phyloP scores from a whole-genome alignment of 2,888 invertebrate species.

The Mythimna ferrago region DNA sequence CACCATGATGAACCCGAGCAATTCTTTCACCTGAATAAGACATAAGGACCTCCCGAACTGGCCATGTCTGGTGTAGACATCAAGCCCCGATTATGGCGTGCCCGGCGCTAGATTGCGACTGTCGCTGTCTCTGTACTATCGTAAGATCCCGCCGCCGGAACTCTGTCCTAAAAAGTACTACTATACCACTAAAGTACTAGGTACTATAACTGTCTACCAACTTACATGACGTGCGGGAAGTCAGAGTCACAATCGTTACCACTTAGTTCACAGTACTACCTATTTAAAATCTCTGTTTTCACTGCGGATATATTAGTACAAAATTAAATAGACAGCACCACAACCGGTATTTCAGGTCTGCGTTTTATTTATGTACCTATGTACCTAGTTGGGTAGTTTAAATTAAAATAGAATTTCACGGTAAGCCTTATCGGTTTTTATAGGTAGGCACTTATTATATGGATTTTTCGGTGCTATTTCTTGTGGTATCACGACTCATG shows the following conservation, averaged over 20 bases:
- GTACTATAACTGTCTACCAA: no score
- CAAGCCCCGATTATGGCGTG: no score
- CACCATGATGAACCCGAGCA: no score
- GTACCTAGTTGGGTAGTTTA: neutral
- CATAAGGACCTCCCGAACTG: no score
- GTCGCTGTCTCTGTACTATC: no score
- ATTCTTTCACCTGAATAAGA: no score
- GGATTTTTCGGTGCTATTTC: neutral
- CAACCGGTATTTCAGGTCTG: constrained; percentile 3
- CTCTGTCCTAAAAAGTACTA: no score
- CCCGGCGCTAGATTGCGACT: no score
- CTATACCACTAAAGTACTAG: no score
- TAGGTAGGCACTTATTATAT: neutral
- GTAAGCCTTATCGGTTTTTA: neutral
- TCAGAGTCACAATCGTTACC: neutral
- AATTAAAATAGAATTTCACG: constrained; percentile 19
- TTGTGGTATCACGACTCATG: neutral
- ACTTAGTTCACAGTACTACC: neutral
- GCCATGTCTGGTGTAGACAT: no score
- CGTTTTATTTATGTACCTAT: neutral
- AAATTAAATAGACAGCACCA: neutral
- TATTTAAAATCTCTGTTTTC: neutral
- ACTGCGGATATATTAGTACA: neutral
- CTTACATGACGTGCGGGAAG: no score
- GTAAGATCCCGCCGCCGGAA: no score